Base-by-base conservation (phyloP, 2,113 vertebrate genomes). In the Myiopsitta monachus region DNA sequence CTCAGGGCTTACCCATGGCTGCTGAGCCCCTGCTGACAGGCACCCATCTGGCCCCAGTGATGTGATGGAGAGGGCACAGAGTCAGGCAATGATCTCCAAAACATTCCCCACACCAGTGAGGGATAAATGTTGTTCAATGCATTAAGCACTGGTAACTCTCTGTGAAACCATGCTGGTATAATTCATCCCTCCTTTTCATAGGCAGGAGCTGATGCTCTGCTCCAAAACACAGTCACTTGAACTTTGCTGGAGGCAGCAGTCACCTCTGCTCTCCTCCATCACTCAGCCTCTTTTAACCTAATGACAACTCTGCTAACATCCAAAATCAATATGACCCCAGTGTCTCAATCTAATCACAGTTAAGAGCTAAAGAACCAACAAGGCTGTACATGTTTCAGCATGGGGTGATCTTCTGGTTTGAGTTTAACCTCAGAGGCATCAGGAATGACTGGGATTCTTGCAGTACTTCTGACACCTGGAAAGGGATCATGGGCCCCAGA, bases 261-360 rank as follows among this genome's bases (percentile, higher is more conserved):
- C 74, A 85, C 93, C 93, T 90, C 85, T 70, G 85, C n/a, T 63
- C 82, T 83, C 51, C 46, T 47, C 39, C 79, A 95, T 92, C 6
- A 0, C 79, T 95, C 83, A 93, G 38, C 62, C 41, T 76, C 79
- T 85, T 92, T 93, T 95, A 88, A 95, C 93, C 82, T 96, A 92
- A 90, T 83, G 91, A 88, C 91, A 93, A 72, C 67, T 76, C 66
- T 93, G 79, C 82, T 88, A 96, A 94, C 62, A 85, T 88, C 75
- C 81, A 92, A 93, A 95, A 95, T 93, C 94, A 78, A 88, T 96
- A 88, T 30, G 47, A 61, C 85, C 81, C 57, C 63, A 28, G 70
- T 43, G 36, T 54, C 78, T 79, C 86, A 90, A 94, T 88, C 83
- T 90, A 94, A 93, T 93, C 88, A 85, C 64, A 75, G 70, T 57